phyloP scores from a whole-genome alignment of 2,113 vertebrate genomes.

The Eonycteris spelaea region DNA sequence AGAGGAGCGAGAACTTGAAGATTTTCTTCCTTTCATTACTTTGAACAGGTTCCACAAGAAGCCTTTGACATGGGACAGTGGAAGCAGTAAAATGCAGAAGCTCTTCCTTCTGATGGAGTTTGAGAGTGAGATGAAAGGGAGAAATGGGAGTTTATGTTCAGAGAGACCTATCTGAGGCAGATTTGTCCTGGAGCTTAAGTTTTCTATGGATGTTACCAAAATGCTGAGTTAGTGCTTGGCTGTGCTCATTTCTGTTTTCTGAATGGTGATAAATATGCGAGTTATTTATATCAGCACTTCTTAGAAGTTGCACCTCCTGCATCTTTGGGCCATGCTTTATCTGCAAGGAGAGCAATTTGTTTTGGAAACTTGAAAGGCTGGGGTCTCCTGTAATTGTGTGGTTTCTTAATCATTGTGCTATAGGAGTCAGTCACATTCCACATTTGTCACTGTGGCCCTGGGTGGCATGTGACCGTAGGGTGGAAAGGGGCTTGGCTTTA shows the following conservation, averaged over 20 bases:
- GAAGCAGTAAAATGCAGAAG: not conserved
- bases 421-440: not conserved
- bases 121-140: not conserved
- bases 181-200: not conserved
- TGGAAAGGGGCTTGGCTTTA: not conserved
- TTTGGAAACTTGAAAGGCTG: conserved; percentile 19
- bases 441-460: not conserved
- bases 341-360: conserved; percentile 12
- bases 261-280: conserved; percentile 20
- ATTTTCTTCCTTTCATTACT: not conserved
- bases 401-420: not conserved
- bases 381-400: not conserved
- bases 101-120: not conserved
- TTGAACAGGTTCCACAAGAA: not conserved
- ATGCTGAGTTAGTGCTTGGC: not conserved
- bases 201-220: not conserved
- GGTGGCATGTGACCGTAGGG: not conserved
- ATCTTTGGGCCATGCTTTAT: conserved; percentile 3
- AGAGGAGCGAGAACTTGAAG: not conserved
- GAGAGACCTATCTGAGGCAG: not conserved
- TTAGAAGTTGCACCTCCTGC: not conserved
- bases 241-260: not conserved
- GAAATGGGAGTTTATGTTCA: not conserved
- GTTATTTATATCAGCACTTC: conserved; percentile 6
- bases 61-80: not conserved